Evolutionary conservation across 2,113 vertebrate species (phyloP), one percentile per base, ranked within the genome.

Genomic region (Lasiurus borealis): DNA sequence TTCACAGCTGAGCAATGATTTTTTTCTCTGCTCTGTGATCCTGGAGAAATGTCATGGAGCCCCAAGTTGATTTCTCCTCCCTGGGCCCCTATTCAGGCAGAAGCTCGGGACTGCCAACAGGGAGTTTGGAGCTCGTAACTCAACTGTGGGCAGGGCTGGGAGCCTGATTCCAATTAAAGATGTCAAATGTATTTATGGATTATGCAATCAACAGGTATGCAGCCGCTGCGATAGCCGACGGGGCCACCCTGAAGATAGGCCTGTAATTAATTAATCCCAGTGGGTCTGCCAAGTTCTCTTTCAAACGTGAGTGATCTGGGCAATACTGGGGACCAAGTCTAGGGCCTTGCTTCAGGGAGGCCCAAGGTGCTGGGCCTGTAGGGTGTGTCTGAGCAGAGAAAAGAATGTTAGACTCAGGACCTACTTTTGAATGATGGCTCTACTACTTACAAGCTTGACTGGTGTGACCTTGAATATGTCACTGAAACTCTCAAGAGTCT

Each of bases 191-290:
- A 96, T 97, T 96, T 95, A 97, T 94, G 95, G 94, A 97, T 97
- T 97, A 95, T 93, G 97, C 88, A 96, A 92, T 95, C 96, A 97
- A 95, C 90, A 96, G 97, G 97, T 97, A 97, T 90, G 90, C 95
- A 66, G 82, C 95, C 78, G 88, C 88, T 78, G 44, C 2, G 3
- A 88, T 93, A 95, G 97, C 94, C 19, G 25, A 82, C 86, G 3
- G 85, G 97, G 96, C 96, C 97, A 97, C 97, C 96, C 96, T 82
- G 88, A 95, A 97, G 96, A 92, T 94, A 95, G 91, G 95, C 78
- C 97, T 97, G 95, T 95, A 92, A 97, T 97, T 97, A 97, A 97
- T 97, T 97, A 97, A 97, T 97, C 94, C 94, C 96, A 59, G 82
- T 94, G 91, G 95, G 91, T 88, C 73, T 97, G 96, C 96, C 96